Conservation (phyloP, 2,113 vertebrate species). For the Mionectes macconnelli region DNA sequence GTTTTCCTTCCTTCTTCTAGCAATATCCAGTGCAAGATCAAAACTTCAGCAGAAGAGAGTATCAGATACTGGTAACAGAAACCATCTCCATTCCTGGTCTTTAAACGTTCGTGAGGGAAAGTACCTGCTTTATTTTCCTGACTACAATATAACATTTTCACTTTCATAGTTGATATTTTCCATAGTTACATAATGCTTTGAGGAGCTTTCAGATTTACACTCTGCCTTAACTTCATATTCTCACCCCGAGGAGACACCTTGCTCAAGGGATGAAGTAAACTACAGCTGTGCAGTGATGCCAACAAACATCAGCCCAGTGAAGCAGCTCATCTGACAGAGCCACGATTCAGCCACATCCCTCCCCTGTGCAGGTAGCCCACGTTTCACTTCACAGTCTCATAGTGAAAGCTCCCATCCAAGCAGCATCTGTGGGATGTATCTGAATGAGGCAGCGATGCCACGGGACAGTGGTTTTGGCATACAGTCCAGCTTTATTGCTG, state of each 20-base stretch:
- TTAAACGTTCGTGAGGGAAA: neutral
- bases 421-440: neutral
- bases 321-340: neutral
- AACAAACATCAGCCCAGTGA: neutral
- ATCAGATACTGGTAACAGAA: neutral
- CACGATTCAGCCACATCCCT: neutral
- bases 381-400: neutral
- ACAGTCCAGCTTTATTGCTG: neutral
- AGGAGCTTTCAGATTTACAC: neutral
- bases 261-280: neutral
- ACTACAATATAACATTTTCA: neutral
- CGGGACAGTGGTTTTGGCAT: neutral
- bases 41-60: neutral
- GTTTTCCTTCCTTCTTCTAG: conserved; percentile 25
- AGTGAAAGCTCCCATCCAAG: neutral
- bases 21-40: neutral
- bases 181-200: neutral
- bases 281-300: neutral
- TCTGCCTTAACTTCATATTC: neutral
- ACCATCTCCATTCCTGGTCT: neutral
- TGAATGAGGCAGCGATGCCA: neutral
- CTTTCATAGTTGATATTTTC: neutral
- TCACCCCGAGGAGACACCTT: neutral
- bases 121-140: neutral
- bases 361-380: neutral